Evolutionary conservation across 2,113 vertebrate genomes (phyloP).

Genomic region (Chaetura pelagica): DNA sequence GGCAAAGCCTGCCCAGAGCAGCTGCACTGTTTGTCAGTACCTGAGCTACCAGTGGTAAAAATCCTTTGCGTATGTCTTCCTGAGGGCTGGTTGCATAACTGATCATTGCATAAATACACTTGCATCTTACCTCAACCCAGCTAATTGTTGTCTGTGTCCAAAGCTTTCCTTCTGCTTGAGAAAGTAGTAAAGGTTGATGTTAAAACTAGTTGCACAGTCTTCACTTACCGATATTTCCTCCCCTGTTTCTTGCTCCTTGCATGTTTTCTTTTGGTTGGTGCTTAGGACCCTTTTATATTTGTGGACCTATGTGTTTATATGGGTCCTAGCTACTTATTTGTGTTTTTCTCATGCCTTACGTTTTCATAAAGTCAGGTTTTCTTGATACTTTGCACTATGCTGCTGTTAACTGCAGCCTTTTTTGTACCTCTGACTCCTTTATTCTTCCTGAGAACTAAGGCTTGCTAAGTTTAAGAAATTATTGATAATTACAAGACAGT

Average conservation of each 20-base stretch:
- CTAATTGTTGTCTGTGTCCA: not conserved
- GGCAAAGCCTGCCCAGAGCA: not conserved
- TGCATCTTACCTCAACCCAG: not conserved
- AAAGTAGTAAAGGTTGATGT: not conserved
- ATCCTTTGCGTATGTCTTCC: not conserved
- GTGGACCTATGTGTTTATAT: too few relatives aligned
- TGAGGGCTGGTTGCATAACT: not conserved
- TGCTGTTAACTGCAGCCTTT: not conserved
- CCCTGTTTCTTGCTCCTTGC: not conserved
- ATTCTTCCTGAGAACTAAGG: not conserved
- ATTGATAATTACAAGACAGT: not conserved
- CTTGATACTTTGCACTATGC: not conserved
- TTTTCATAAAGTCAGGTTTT: not conserved
- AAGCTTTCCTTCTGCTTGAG: not conserved
- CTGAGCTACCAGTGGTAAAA: not conserved
- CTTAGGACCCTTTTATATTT: not conserved
- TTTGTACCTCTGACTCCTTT: not conserved
- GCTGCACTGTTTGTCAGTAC: not conserved
- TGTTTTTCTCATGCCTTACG: not conserved
- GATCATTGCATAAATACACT: accelerated
- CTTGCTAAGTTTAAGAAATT: not conserved
- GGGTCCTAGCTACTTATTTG: not conserved
- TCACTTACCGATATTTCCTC: not conserved
- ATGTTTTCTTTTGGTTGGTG: not conserved
- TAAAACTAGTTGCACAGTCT: not conserved